Base-by-base conservation (phyloP, 2,888 invertebrate genomes). In the Pseudanteris insignis region DNA sequence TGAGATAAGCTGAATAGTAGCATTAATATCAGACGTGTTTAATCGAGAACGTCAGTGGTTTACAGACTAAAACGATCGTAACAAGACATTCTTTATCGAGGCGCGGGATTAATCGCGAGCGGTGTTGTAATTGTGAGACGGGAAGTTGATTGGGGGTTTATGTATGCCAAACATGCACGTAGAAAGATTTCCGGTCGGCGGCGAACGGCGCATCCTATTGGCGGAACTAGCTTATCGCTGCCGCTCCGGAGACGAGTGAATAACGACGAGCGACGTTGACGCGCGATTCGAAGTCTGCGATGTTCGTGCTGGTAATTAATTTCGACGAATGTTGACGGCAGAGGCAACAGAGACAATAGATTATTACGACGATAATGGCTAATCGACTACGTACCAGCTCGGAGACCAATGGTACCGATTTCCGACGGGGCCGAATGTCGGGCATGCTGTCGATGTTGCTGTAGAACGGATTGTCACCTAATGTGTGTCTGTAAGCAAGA, bases 381-480 rank as follows among this genome's bases (percentile, higher is more conserved):
- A 67, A 75, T 75, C 71, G 69, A 70, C 64, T 72, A 89, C 95
- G 90, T 88, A 99, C 99, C 90, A 99, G 87, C 84, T 99, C 99
- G 62, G 97, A 97, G 74, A 99, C 98, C 76, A 98, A 87, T 21
- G 98, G 96, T 77, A 98, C 96, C 43, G 96, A 96, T 83, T 98
- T 98, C 79, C 96, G 87, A 75, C 96, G 86, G 46, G 96, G 96
- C 76, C 96, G 89, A 82, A 99, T 97, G 81, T 98, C 97, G 40
- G 99, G 98, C 94, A 96, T 97, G 78, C 97, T 98, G 87, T 99
- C 98, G 83, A 99, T 99, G 82, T 95, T 96, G 82, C 96, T 96
- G 87, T 98, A 99, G 86, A 99, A 99, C 6, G 97, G 95, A 84
- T 97, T 97, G 83, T 96, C 94, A 69, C 94, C 92, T 57, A 57